These are phyloP conservation scores for Gouania willdenowi DNA, from an alignment of 2,797 vertebrate species.

Conservation along the genomic window DNA sequence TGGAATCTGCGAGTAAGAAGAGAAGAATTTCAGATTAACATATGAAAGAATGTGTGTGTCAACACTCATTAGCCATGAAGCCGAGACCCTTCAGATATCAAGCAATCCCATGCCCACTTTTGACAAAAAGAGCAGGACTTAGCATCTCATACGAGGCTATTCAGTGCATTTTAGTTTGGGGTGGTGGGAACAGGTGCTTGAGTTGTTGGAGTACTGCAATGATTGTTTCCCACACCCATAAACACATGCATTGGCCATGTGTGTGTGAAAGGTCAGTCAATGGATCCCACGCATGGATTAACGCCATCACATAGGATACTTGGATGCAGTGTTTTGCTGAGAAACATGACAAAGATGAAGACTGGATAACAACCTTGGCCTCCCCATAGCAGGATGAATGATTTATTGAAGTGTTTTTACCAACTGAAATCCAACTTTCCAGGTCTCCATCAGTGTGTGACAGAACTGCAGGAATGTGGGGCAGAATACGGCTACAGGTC, in stretches of 20 bases:
- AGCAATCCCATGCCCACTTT: constrained; percentile 23
- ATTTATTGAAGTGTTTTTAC: constrained; percentile 30
- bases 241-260: background rate
- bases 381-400: constrained; percentile 21
- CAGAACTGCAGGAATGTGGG: constrained; percentile 43
- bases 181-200: constrained; percentile 55
- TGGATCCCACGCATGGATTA: background rate
- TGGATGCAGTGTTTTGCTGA: background rate
- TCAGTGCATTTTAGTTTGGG: constrained; percentile 7
- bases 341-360: background rate
- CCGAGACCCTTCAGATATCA: constrained; percentile 12
- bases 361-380: background rate
- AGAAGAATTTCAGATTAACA: constrained; percentile 42
- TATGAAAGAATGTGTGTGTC: constrained; percentile 45
- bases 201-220: constrained; percentile 15
- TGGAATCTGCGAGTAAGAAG: constrained; percentile 74
- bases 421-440: constrained; percentile 34
- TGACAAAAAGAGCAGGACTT: constrained; percentile 35
- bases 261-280: constrained; percentile 5
- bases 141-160: constrained; percentile 21
- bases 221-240: constrained; percentile 9
- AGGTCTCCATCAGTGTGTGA: constrained; percentile 15
- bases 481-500: constrained; percentile 42
- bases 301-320: background rate
- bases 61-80: constrained; percentile 41